A percentile compares a stretch with the other conserved stretches of the same genome.
phyloP scores from a whole-genome alignment of 2,888 invertebrate species.

The Leptopilina drosophilae region DNA sequence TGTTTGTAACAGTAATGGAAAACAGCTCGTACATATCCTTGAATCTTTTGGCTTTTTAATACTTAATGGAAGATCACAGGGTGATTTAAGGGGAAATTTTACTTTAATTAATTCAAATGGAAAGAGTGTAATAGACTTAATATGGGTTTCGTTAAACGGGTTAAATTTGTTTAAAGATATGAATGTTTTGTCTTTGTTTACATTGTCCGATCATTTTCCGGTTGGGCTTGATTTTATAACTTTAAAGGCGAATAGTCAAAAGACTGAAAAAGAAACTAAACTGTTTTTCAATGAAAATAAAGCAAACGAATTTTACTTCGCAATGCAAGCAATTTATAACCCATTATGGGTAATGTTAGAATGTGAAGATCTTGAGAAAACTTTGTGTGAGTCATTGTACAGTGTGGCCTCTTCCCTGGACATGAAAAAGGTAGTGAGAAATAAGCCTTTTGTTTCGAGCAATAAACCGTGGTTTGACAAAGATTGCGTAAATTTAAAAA shows the following conservation, averaged over 20 bases:
- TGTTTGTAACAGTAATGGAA: not conserved
- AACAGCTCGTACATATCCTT: not conserved
- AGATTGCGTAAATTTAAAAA: not conserved
- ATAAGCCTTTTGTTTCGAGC: not conserved
- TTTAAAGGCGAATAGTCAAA: not conserved
- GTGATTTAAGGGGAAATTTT: not conserved
- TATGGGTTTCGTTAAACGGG: not conserved
- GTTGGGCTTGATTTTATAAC: not conserved
- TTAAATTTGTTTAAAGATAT: not conserved
- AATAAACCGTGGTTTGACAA: not conserved
- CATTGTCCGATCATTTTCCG: conserved; percentile 41
- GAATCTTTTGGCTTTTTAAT: not conserved
- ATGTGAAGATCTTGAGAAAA: not conserved
- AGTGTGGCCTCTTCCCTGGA: not conserved
- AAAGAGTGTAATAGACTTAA: conserved; percentile 51
- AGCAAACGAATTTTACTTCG: not conserved
- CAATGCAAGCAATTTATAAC: not conserved
- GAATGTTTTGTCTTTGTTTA: conserved; percentile 45
- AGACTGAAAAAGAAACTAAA: not conserved
- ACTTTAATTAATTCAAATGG: not conserved
- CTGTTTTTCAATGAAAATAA: too few species aligned
- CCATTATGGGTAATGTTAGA: not conserved
- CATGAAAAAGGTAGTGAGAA: not conserved
- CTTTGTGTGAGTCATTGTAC: not conserved
- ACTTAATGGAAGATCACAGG: not conserved